Conservation (phyloP, 2,113 vertebrate genomes). For the Actinemys pallida region DNA sequence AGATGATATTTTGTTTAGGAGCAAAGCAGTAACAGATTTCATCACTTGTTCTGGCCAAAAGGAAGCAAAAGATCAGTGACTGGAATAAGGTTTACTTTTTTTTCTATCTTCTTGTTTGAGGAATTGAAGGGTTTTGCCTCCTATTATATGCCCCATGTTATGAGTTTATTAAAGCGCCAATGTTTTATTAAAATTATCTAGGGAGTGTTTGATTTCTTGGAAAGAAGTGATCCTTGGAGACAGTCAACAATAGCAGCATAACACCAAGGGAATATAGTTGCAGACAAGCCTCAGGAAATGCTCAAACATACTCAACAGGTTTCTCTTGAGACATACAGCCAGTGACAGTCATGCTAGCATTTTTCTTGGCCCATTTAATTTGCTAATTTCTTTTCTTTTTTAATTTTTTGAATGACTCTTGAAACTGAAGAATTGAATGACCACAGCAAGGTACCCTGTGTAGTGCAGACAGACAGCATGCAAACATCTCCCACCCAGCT, state of each 20-base stretch:
- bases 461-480: neutral
- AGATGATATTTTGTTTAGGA: neutral
- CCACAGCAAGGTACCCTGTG: neutral
- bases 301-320: fast-evolving
- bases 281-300: neutral
- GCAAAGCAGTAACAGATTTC: neutral
- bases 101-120: neutral
- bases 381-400: neutral
- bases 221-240: neutral
- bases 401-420: neutral
- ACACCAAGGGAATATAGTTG: neutral
- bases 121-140: neutral
- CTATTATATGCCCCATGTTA: neutral
- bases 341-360: neutral
- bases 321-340: neutral
- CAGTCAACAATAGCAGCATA: neutral
- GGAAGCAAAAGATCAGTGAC: neutral
- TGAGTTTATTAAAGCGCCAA: neutral
- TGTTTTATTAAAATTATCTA: neutral
- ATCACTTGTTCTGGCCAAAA: neutral
- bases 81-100: neutral
- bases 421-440: neutral
- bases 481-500: neutral
- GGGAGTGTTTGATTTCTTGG: neutral
- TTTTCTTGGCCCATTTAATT: neutral